phyloP scores from a whole-genome alignment of 2,888 invertebrate genomes.

The Sialis lutaria region DNA sequence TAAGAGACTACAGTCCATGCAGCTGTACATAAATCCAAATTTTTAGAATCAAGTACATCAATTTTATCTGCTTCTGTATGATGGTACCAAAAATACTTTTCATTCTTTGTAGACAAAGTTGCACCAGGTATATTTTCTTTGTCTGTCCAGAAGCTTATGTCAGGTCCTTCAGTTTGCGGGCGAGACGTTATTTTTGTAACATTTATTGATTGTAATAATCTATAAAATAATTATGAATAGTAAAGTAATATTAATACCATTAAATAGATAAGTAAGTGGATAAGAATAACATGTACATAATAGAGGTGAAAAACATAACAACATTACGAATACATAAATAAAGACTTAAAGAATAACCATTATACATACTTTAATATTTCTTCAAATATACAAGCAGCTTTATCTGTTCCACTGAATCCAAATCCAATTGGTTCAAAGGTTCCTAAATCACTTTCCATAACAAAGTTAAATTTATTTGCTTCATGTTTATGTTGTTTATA shows the following conservation, averaged over 20 bases:
- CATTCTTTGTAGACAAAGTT: slow-evolving; percentile 45
- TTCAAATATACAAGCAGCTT: slow-evolving; percentile 46
- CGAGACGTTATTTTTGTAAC: slow-evolving; percentile 34
- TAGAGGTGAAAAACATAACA: too few species aligned
- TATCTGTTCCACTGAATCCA: slow-evolving; percentile 39
- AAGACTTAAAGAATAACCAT: neutral
- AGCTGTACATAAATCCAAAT: slow-evolving; percentile 55
- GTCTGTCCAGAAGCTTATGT: slow-evolving; percentile 42
- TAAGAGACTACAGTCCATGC: slow-evolving; percentile 64
- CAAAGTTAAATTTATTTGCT: slow-evolving; percentile 30
- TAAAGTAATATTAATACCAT: neutral
- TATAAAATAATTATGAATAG: slow-evolving; percentile 14
- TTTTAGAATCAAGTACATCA: slow-evolving; percentile 49
- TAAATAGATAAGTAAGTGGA: too few species aligned
- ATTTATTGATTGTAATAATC: slow-evolving; percentile 46
- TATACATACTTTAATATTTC: slow-evolving; percentile 41
- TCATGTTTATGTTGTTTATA: slow-evolving; percentile 19
- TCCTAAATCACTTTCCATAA: slow-evolving; percentile 72
- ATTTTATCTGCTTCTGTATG: slow-evolving; percentile 67
- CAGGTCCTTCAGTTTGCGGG: slow-evolving; percentile 42
- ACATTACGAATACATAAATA: too few species aligned
- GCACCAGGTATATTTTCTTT: slow-evolving; percentile 49
- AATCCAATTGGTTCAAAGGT: slow-evolving; percentile 60
- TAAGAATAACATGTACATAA: too few species aligned
- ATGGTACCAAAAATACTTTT: slow-evolving; percentile 59